Evolutionary conservation across 2,888 invertebrate species (phyloP).

Genomic region (Steinernema carpocapsae): DNA sequence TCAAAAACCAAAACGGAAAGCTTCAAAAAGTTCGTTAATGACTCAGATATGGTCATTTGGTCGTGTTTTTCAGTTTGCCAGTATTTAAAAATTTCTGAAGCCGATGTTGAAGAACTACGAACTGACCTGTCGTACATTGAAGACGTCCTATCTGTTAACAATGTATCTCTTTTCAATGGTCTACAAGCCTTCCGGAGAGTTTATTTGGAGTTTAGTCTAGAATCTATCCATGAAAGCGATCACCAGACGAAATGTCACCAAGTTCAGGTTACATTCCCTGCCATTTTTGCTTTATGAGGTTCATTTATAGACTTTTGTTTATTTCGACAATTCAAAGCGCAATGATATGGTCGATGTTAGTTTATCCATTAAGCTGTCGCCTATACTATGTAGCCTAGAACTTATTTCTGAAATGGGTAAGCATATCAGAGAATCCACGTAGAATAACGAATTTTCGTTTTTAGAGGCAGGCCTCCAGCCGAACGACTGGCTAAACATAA

Average conservation of each 20-base stretch:
- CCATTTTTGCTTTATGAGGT: not conserved
- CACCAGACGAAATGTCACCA: not conserved
- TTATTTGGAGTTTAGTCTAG: not conserved
- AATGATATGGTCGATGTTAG: not conserved
- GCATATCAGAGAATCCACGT: too few relatives aligned
- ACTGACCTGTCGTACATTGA: not conserved
- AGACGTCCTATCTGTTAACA: not conserved
- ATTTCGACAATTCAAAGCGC: slow-evolving; percentile 1
- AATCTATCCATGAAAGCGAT: slow-evolving; percentile 8
- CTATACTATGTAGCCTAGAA: not conserved
- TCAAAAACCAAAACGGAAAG: not conserved
- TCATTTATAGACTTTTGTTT: not conserved
- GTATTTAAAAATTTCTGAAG: not conserved
- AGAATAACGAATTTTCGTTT: not conserved
- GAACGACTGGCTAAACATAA: slow-evolving; percentile 17
- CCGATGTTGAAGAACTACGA: not conserved
- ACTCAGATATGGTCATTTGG: not conserved
- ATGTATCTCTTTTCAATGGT: not conserved
- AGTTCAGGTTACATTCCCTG: not conserved
- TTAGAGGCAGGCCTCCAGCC: not conserved
- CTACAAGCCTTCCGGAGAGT: not conserved
- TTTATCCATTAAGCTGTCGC: not conserved
- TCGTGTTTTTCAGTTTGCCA: not conserved
- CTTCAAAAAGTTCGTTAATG: not conserved
- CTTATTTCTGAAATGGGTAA: not conserved